Percentiles rank a stretch among this genome's conserved stretches.
Conservation (phyloP, 37 sponge, comb jelly and placozoan genomes). For the Axinella damicornis region DNA sequence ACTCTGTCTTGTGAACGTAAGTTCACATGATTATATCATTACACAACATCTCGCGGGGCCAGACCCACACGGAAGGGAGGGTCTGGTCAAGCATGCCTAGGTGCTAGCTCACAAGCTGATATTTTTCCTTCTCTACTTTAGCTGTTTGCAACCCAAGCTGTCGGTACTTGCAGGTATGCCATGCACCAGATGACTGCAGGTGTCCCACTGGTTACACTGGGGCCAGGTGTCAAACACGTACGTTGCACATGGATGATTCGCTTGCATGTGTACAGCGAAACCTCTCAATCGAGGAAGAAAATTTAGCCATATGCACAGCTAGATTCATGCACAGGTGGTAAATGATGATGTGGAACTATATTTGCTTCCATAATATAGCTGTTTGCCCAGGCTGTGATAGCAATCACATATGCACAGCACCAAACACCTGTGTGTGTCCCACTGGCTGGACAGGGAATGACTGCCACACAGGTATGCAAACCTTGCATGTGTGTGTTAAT, state of each 20-base stretch:
- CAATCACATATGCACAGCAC: constrained; percentile 1
- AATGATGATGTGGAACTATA: no score
- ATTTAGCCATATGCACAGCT: no score
- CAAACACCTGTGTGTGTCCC: background rate
- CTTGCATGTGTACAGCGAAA: no score
- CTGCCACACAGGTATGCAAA: background rate
- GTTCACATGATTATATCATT: no score
- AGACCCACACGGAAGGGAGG: no score
- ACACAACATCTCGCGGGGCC: no score
- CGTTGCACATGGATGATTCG: background rate
- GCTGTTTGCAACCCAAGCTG: constrained; percentile 5
- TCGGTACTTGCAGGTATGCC: background rate
- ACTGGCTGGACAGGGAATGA: background rate
- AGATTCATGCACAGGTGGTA: no score
- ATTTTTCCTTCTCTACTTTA: background rate
- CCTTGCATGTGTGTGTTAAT: no score
- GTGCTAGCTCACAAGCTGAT: no score
- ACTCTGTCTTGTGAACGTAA: no score
- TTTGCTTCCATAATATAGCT: background rate
- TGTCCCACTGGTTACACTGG: background rate
- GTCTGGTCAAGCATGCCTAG: no score
- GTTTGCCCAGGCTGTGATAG: background rate
- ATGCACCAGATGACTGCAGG: background rate
- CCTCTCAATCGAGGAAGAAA: no score
- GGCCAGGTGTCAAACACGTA: background rate